Base-by-base conservation (phyloP, 1,140 invertebrate species). In the Helicorthomorpha holstii region DNA sequence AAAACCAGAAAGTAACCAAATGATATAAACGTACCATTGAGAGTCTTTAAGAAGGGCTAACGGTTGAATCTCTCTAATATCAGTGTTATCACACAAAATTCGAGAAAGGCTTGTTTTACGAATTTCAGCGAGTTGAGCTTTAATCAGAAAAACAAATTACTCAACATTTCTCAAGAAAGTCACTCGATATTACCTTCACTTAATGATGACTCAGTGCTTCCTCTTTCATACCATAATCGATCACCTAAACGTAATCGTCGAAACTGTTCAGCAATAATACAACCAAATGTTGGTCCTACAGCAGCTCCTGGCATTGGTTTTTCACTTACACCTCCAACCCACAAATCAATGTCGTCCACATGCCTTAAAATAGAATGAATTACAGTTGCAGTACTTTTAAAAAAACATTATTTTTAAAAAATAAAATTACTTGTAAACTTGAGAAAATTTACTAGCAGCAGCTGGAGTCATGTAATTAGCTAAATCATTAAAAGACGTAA, bases 171-270 rank as follows among this genome's bases (percentile, higher is more conserved):
- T 7, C 29, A 34, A 16, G 7, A 34, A 34, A 34, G 29, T 34
- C 7, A 16, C 16, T 7, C 29, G 16, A 7, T 16, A 34, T 34
- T 46, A 46, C 44, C 21, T 46, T 46, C 44, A 46, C 19, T 22
- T 7, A 22, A 60, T 60, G 51, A 66, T 65, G n/a, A 56, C 52
- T n/a, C 56, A 62, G 0, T 61, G 60, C 47, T 52, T 57, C 22
- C 61, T 60, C 0, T 72, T 59, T 77, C 76, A 56, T 74, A 78
- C 68, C 73, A 79, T 60, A 74, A 78, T 27, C 76, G 58, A 60
- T 78, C 77, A 27, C 76, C 78, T 56, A 63, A 62, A 50, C 72
- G 68, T 2, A 76, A 54, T 51, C 66, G 61, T 52, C 64, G 62
- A 59, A 79, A 78, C 54, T 77, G 74, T 51, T 68, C 66, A 14